Percentiles rank a stretch among this genome's conserved stretches.
Conservation (phyloP, 2,113 vertebrate genomes). For the Paramisgurnus dabryanus region DNA sequence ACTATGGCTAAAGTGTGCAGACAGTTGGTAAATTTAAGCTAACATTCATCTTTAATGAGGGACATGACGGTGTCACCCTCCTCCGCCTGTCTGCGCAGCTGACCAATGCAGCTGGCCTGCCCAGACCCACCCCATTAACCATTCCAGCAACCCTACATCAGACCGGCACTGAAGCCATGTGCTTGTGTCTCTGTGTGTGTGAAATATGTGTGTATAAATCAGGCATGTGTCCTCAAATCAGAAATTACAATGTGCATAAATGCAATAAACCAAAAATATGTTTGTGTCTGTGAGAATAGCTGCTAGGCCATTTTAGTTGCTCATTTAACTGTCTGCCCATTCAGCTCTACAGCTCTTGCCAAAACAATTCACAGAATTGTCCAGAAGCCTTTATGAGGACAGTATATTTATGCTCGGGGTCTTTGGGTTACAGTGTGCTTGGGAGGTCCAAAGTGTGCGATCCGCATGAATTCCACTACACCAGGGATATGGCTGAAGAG, state of each 20-base stretch:
- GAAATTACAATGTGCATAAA: constrained; percentile 20
- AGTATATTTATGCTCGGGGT: constrained; percentile 7
- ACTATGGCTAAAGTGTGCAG: constrained; percentile 3
- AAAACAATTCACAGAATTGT: neutral
- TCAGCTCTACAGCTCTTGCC: neutral
- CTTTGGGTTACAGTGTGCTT: constrained; percentile 7
- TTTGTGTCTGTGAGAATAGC: neutral
- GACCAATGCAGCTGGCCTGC: constrained; percentile 50
- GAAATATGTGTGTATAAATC: constrained; percentile 24
- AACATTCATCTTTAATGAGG: constrained; percentile 70
- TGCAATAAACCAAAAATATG: constrained; percentile 19
- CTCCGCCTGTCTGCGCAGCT: constrained; percentile 52
- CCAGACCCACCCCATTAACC: constrained; percentile 46
- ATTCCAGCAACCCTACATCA: constrained; percentile 35
- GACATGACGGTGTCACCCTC: constrained; percentile 24
- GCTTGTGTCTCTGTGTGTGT: constrained; percentile 21
- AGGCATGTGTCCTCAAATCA: constrained; percentile 27
- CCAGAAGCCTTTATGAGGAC: neutral
- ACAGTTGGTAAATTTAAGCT: constrained; percentile 59
- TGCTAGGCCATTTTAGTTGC: neutral
- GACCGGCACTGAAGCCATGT: neutral
- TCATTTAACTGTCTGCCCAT: neutral
- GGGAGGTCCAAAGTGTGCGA: constrained; percentile 12
- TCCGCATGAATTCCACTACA: constrained; percentile 21
- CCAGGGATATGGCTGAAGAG: neutral